Percentiles rank a stretch among this genome's conserved stretches.
phyloP scores from a whole-genome alignment of 2,797 vertebrate genomes.

The Melanotaenia boesemani region DNA sequence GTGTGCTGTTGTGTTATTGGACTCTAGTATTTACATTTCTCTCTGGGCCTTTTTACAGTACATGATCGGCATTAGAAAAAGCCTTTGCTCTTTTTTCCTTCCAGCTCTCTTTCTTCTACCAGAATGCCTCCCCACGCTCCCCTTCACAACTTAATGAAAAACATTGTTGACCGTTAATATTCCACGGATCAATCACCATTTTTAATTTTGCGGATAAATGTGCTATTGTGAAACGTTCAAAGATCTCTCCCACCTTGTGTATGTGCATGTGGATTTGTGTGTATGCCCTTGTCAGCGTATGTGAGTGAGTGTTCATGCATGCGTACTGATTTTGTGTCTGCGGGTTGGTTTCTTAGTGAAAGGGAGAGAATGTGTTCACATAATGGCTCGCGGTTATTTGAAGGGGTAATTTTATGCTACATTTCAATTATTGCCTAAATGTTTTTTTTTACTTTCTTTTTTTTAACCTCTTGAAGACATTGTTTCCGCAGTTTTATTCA shows the following conservation, averaged over 20 bases:
- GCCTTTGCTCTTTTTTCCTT: constrained; percentile 81
- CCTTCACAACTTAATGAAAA: constrained; percentile 94
- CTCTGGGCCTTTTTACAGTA: constrained; percentile 94
- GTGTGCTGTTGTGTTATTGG: constrained; percentile 99
- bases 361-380: constrained; percentile 85
- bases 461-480: constrained; percentile 92
- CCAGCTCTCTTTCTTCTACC: constrained; percentile 83
- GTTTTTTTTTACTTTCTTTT: constrained; percentile 97
- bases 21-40: constrained; percentile 99
- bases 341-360: constrained; percentile 83
- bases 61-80: constrained; percentile 94
- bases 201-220: constrained; percentile 91
- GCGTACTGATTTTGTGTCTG: constrained; percentile 56
- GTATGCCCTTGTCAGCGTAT: constrained; percentile 27
- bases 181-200: constrained; percentile 92
- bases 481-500: constrained; percentile 88
- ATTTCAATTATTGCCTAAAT: constrained; percentile 99
- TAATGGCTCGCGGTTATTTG: constrained; percentile 98
- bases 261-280: constrained; percentile 30
- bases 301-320: constrained; percentile 49
- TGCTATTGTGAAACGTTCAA: constrained; percentile 84
- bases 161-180: constrained; percentile 93
- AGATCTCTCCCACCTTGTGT: constrained; percentile 78
- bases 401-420: constrained; percentile 99
- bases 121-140: constrained; percentile 79